A percentile compares a stretch with the other conserved stretches of the same genome.
phyloP scores from a whole-genome alignment of 2,888 invertebrate species.

The Drosophila pegasa region DNA sequence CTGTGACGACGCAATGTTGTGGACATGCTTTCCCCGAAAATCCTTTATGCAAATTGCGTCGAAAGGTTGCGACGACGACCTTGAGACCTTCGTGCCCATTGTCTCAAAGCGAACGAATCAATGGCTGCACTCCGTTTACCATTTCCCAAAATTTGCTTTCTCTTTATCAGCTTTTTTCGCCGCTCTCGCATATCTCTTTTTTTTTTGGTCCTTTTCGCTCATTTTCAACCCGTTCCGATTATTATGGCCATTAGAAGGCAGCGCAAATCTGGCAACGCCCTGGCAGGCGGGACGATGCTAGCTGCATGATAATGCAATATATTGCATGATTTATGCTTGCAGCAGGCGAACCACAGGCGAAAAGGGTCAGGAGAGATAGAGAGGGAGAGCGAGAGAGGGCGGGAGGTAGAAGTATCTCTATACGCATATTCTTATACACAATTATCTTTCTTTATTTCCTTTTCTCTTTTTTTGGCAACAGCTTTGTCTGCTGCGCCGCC shows the following conservation, averaged over 20 bases:
- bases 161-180: constrained; percentile 10
- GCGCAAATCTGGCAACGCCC: constrained; percentile 59
- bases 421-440: constrained; percentile 8
- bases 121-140: constrained; percentile 29
- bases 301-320: constrained; percentile 79
- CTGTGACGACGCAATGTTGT: constrained; percentile 66
- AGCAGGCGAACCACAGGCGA: constrained; percentile 44
- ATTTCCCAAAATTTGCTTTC: constrained; percentile 19
- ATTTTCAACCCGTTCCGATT: constrained; percentile 45
- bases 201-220: constrained; percentile 9
- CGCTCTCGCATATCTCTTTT: too few relatives aligned
- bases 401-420: constrained; percentile 31
- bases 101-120: constrained; percentile 30
- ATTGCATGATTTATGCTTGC: constrained; percentile 78
- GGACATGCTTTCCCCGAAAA: constrained; percentile 53
- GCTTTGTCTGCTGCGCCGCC: constrained; percentile 12
- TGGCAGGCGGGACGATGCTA: constrained; percentile 29
- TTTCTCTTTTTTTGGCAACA: constrained; percentile 14
- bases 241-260: constrained; percentile 58
- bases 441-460: constrained; percentile 6
- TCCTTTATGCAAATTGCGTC: constrained; percentile 71
- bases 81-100: constrained; percentile 43
- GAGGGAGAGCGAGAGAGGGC: not conserved
- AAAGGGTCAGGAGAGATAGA: not conserved
- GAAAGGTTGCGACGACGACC: constrained; percentile 45